These are phyloP conservation scores for Tyrannus savana DNA, from an alignment of 2,113 vertebrate genomes.

Conservation along the genomic window DNA sequence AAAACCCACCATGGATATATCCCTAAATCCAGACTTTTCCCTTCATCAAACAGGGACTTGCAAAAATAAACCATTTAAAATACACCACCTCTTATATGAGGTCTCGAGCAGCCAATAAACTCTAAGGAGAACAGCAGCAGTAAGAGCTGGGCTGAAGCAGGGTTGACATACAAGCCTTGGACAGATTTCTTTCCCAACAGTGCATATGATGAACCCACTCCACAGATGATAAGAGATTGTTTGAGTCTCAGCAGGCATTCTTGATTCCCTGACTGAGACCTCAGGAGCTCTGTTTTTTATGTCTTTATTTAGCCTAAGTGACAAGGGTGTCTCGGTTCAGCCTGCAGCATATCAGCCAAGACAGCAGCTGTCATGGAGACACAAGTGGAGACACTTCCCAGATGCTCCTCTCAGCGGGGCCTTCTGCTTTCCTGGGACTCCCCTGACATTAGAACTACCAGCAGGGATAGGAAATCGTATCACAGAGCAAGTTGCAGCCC, in stretches of 20 bases:
- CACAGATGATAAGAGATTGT: not conserved
- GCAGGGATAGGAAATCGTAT: not conserved
- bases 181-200: not conserved
- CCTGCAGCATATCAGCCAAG: accelerated
- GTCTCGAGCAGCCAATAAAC: not conserved
- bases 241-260: not conserved
- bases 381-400: not conserved
- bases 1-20: accelerated
- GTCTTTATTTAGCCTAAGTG: not conserved
- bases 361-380: not conserved
- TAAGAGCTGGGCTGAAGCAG: not conserved
- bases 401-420: not conserved
- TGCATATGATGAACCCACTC: accelerated
- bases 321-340: not conserved
- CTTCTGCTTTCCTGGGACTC: not conserved
- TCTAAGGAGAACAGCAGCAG: not conserved
- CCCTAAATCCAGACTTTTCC: not conserved
- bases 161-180: not conserved
- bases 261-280: not conserved
- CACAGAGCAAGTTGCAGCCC: not conserved
- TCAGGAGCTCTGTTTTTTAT: not conserved
- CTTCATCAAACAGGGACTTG: accelerated
- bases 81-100: accelerated
- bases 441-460: not conserved
- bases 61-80: not conserved